Evolutionary conservation across 2,113 vertebrate species (phyloP).

Genomic region (Pituophis catenifer): DNA sequence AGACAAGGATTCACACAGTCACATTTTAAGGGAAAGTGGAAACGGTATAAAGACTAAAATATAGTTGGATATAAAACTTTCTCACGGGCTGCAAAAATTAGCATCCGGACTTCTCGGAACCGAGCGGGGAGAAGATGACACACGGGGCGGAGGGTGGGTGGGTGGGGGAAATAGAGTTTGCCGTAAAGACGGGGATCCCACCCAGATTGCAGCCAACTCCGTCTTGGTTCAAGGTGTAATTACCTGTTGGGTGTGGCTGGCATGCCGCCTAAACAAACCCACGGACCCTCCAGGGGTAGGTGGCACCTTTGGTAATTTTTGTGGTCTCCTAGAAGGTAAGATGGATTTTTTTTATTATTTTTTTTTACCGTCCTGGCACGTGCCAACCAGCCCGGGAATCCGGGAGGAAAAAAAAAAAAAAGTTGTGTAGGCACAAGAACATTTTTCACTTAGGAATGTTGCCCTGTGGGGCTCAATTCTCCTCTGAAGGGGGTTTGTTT

Average conservation of each 20-base stretch:
- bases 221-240: not conserved
- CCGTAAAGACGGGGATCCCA: not conserved
- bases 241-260: constrained; percentile 18
- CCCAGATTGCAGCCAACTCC: not conserved
- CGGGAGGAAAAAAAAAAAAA: too few species aligned
- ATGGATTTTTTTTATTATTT: not conserved
- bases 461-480: not conserved
- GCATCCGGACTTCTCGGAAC: not conserved
- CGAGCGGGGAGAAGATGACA: not conserved
- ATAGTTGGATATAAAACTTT: not conserved
- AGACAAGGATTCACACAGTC: not conserved
- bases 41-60: not conserved
- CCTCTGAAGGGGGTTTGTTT: not conserved
- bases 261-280: not conserved
- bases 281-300: not conserved
- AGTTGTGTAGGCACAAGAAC: not conserved
- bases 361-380: not conserved
- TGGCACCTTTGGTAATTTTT: not conserved
- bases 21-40: not conserved
- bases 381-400: not conserved
- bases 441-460: not conserved
- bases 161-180: not conserved
- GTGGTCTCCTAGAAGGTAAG: not conserved
- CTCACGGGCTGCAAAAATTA: not conserved
- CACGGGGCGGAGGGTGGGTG: not conserved